phyloP scores from a whole-genome alignment of 1,140 invertebrate genomes.

The Ceratitis capitata region DNA sequence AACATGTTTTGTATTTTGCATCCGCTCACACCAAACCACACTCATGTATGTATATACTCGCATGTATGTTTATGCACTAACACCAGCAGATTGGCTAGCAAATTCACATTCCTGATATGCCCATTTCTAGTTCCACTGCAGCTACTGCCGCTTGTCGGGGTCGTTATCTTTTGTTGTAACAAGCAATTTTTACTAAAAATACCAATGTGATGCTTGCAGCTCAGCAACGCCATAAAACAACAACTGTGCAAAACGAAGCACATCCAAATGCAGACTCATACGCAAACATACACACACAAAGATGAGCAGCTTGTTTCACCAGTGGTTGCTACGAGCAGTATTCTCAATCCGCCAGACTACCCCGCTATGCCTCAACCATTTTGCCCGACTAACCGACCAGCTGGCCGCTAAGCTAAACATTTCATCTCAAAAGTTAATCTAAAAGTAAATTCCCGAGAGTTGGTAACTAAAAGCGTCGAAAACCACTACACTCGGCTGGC shows the following conservation, averaged over 20 bases:
- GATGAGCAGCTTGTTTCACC: background rate
- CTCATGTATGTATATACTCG: background rate
- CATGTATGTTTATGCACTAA: background rate
- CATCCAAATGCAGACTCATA: background rate
- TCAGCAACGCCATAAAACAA: conserved; percentile 12
- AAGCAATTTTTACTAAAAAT: conserved; percentile 53
- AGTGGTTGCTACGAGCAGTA: background rate
- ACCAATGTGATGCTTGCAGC: conserved; percentile 38
- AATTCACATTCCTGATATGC: background rate
- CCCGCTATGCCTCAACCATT: background rate
- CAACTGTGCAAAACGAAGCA: conserved; percentile 46
- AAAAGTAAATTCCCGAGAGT: conserved; percentile 37
- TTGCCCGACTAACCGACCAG: conserved; percentile 8
- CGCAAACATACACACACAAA: background rate
- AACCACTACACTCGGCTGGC: conserved; percentile 6
- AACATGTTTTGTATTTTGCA: background rate
- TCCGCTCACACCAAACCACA: background rate
- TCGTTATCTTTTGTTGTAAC: conserved; percentile 35
- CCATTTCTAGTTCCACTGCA: too few relatives aligned
- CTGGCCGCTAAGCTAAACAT: conserved; percentile 33
- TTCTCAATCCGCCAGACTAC: background rate
- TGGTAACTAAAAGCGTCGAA: conserved; percentile 35
- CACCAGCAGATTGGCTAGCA: too few relatives aligned
- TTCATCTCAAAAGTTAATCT: conserved; percentile 38
- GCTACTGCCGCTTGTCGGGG: background rate